Evolutionary conservation across 2,113 vertebrate genomes (phyloP).

Genomic region (Turdus rufiventris): DNA sequence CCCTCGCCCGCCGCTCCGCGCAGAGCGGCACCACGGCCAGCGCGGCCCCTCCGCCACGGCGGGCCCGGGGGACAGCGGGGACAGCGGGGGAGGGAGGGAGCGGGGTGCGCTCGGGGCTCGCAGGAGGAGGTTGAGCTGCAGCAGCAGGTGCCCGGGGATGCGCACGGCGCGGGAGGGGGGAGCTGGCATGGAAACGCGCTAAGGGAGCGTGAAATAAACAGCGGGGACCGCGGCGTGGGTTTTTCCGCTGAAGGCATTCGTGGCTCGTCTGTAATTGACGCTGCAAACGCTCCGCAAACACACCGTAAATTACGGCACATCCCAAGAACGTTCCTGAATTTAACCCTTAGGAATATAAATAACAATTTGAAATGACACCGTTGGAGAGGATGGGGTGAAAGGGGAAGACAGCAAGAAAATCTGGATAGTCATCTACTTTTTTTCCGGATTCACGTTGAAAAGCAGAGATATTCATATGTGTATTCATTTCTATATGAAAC

Average conservation of each 20-base stretch:
- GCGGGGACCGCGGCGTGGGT: background rate
- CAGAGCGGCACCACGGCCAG: background rate
- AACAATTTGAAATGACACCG: background rate
- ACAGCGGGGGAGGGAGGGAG: background rate
- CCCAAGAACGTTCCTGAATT: background rate
- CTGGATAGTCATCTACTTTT: background rate
- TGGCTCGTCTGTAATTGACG: background rate
- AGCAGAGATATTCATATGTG: background rate
- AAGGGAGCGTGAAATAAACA: background rate
- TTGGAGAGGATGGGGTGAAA: background rate
- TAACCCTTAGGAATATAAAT: background rate
- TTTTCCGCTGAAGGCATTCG: background rate
- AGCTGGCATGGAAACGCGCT: background rate
- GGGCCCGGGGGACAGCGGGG: background rate
- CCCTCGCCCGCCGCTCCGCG: background rate
- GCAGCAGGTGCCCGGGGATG: conserved; percentile 46
- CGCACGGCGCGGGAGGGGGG: background rate
- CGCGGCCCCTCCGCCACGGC: background rate
- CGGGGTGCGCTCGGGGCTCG: background rate
- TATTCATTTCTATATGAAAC: background rate
- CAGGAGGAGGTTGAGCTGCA: conserved; percentile 27
- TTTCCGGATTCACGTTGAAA: background rate
- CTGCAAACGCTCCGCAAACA: background rate
- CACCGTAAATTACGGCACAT: background rate
- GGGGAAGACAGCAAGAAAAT: background rate